These are phyloP conservation scores for Syngnathus scovelli DNA, from an alignment of 2,113 vertebrate species.

Conservation along the genomic window DNA sequence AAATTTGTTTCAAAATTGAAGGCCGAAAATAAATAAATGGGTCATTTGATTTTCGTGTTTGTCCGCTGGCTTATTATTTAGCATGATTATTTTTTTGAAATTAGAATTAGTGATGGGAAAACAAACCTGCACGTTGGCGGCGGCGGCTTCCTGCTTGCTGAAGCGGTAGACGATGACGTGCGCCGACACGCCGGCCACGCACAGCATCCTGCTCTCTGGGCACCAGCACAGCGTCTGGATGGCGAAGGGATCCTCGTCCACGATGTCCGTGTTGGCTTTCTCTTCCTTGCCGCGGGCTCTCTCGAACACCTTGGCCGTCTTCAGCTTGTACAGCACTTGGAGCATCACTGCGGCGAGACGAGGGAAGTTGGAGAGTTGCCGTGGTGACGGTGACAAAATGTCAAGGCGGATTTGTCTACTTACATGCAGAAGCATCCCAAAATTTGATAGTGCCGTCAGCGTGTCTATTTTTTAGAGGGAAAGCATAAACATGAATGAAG, in stretches of 20 bases:
- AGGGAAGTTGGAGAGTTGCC: neutral
- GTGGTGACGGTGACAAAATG: neutral
- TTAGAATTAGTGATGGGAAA: neutral
- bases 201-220: slow-evolving; percentile 92
- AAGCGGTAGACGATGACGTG: slow-evolving; percentile 93
- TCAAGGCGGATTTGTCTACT: slow-evolving; percentile 51
- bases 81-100: too few relatives aligned
- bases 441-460: slow-evolving; percentile 96
- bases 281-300: slow-evolving; percentile 87
- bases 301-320: slow-evolving; percentile 98
- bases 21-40: too few relatives aligned
- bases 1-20: neutral
- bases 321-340: slow-evolving; percentile 95
- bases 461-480: slow-evolving; percentile 73
- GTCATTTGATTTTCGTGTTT: too few relatives aligned
- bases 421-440: slow-evolving; percentile 96
- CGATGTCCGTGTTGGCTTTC: slow-evolving; percentile 83
- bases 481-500: neutral
- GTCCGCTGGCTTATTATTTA: too few relatives aligned
- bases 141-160: slow-evolving; percentile 91
- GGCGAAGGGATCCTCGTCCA: slow-evolving; percentile 96
- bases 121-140: slow-evolving; percentile 82
- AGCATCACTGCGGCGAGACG: slow-evolving; percentile 77
- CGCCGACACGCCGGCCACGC: slow-evolving; percentile 90
- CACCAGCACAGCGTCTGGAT: slow-evolving; percentile 97